Evolutionary conservation across 2,888 invertebrate species (phyloP), one percentile per base, ranked within the genome.

Genomic region (Cerastis rubricosa): DNA sequence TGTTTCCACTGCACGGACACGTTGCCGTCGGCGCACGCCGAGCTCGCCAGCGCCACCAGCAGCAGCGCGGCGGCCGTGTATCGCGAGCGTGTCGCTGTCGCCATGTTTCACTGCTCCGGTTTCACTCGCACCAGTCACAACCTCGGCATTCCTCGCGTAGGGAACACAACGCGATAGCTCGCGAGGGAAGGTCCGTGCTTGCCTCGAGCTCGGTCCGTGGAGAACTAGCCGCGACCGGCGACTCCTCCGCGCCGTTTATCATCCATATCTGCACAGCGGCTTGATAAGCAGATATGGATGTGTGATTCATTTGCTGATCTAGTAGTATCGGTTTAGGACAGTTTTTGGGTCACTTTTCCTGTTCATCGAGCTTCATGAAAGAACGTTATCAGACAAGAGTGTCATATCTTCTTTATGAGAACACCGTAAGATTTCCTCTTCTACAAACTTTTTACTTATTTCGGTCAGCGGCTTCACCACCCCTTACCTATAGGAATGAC

Each of bases 1-100:
- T 84, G 90, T 80, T 86, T 78, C 82, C 90, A 90, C 59, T 92
- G 78, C 49, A 95, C 93, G 64, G 91, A 85, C 54, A 94, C 89
- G 81, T 88, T 85, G 11, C 45, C 78, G 25, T 49, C 51, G 78
- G 83, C 80, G 83, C 78, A 72, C 76, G 74, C 85, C 29, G 64
- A 75, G 35, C 71, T 77, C 68, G 45, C 71, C 73, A 75, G 64
- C 71, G 68, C 54, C 71, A 29, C 63, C 80, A 67, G 67, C 73
- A 78, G 61, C 71, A 69, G n/a, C 68, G 19, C 63, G 22, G 47
- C 69, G 45, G 68, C 11, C 67, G 64, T 71, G 17, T 59, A 51
- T 43, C 68, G 67, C 80, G 22, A 43, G 22, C 11, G 1, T 40
- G 12, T 11, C n/a, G 17, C n/a, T 40, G 12, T 11, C n/a, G 17